A percentile compares a stretch with the other conserved stretches of the same genome.
Evolutionary conservation across 2,113 vertebrate species (phyloP).

Genomic region (Melierax canorus): DNA sequence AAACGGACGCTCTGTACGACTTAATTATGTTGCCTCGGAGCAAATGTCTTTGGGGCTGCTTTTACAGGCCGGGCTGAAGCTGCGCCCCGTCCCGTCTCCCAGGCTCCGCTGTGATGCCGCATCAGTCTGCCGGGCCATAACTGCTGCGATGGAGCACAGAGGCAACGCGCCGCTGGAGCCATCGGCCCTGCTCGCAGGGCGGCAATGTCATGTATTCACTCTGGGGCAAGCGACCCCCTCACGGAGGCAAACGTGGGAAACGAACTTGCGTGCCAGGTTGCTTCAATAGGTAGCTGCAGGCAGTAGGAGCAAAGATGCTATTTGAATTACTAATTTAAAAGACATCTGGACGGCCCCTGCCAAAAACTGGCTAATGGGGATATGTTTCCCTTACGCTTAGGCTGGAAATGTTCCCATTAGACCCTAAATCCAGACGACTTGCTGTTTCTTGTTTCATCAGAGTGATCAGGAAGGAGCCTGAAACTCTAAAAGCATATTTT

Average conservation of each 20-base stretch:
- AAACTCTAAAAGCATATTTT: not conserved
- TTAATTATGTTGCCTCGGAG: not conserved
- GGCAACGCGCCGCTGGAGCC: fast-evolving
- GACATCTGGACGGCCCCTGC: not conserved
- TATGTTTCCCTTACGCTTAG: not conserved
- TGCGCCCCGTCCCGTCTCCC: too few species aligned
- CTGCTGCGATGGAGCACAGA: fast-evolving
- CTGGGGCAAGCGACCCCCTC: not conserved
- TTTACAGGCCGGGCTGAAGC: not conserved
- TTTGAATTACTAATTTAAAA: not conserved
- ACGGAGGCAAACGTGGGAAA: not conserved
- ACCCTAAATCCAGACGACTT: not conserved
- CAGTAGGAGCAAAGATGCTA: not conserved
- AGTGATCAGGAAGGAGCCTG: not conserved
- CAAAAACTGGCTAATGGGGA: not conserved
- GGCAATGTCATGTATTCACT: not conserved
- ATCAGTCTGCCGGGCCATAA: not conserved
- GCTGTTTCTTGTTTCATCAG: not conserved
- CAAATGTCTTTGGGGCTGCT: not conserved
- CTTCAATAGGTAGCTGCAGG: not conserved
- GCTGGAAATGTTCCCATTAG: not conserved
- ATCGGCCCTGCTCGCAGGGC: not conserved
- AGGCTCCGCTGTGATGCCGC: fast-evolving
- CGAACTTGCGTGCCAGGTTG: not conserved
- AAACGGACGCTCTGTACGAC: not conserved